These are phyloP conservation scores for Cataglyphis altisquamis DNA, from an alignment of 2,888 invertebrate species.

Conservation along the genomic window DNA sequence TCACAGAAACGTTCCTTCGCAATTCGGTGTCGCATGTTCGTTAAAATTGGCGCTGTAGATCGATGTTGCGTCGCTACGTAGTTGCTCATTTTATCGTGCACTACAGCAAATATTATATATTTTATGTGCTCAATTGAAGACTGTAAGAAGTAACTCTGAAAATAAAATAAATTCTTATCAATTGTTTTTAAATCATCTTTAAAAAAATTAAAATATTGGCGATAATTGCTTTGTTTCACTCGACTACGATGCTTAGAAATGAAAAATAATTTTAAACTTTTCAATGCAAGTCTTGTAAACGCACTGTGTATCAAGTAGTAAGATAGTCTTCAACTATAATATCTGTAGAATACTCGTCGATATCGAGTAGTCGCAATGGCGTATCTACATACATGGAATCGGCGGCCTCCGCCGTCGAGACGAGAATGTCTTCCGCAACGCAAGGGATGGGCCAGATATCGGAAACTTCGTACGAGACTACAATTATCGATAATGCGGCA, in stretches of 20 bases:
- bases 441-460: constrained; percentile 75
- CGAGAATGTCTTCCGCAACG: constrained; percentile 73
- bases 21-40: constrained; percentile 33
- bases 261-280: neutral
- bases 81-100: constrained; percentile 11
- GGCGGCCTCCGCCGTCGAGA: constrained; percentile 75
- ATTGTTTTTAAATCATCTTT: neutral
- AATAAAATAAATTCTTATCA: neutral
- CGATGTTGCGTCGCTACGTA: constrained; percentile 22
- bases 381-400: constrained; percentile 83
- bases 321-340: constrained; percentile 20
- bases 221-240: neutral
- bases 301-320: constrained; percentile 25
- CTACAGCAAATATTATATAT: neutral
- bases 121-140: neutral
- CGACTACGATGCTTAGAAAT: neutral
- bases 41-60: constrained; percentile 13
- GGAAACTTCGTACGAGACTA: constrained; percentile 77
- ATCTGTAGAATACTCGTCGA: constrained; percentile 83
- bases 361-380: constrained; percentile 84
- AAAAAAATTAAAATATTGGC: neutral
- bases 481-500: constrained; percentile 38
- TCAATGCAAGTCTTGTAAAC: neutral
- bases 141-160: neutral
- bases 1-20: neutral